Percentiles rank a stretch among this genome's conserved stretches.
Conservation (phyloP, 92 coral and sea anemone species). For the Epizoanthus stellaris region DNA sequence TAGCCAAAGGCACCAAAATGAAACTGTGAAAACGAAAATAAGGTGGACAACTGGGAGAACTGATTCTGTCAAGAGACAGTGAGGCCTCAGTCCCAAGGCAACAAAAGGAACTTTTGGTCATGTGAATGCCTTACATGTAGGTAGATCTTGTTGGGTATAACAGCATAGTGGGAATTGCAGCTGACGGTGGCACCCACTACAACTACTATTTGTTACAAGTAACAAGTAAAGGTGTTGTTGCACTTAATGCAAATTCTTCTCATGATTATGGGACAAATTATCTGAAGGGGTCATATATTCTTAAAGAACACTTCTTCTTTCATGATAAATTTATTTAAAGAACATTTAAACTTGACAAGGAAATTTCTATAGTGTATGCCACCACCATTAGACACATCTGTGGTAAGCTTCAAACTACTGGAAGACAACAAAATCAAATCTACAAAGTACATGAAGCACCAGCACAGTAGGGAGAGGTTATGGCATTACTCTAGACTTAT, state of each 20-base stretch:
- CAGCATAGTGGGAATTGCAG: constrained; percentile 45
- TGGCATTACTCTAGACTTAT: background rate
- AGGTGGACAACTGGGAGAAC: constrained; percentile 29
- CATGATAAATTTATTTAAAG: constrained; percentile 28
- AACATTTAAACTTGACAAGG: constrained; percentile 26
- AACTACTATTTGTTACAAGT: constrained; percentile 27
- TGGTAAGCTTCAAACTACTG: constrained; percentile 10
- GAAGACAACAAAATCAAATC: constrained; percentile 1
- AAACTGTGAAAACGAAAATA: constrained; percentile 6
- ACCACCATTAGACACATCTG: constrained; percentile 35
- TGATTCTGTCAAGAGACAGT: background rate
- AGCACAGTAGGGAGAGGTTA: constrained; percentile 9
- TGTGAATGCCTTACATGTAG: background rate
- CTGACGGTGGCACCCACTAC: constrained; percentile 5
- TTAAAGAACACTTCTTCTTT: constrained; percentile 36
- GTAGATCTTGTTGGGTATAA: constrained; percentile 1
- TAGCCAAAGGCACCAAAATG: too few relatives aligned
- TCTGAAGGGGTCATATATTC: constrained; percentile 7
- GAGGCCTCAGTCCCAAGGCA: constrained; percentile 21
- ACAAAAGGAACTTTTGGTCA: background rate
- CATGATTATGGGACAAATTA: constrained; percentile 28
- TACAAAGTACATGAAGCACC: background rate
- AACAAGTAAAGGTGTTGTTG: constrained; percentile 13
- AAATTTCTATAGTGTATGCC: constrained; percentile 21
- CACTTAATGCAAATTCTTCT: background rate